These are phyloP conservation scores for Platyrinchus mystaceus DNA, from an alignment of 2,797 vertebrate species.

Conservation along the genomic window DNA sequence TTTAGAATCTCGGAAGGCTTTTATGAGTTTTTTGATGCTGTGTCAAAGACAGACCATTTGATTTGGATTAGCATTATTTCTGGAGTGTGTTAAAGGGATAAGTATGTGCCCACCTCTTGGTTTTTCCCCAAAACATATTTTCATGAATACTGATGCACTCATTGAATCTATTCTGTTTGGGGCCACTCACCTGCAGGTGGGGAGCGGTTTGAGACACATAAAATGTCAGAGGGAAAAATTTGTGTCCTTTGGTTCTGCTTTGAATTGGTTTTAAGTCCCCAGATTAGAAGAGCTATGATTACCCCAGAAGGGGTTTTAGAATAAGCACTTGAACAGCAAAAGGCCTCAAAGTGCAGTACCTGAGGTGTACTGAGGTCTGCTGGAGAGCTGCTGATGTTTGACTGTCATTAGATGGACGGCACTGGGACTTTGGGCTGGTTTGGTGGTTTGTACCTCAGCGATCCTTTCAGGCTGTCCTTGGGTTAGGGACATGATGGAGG, in stretches of 20 bases:
- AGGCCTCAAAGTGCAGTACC: neutral
- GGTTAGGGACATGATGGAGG: neutral
- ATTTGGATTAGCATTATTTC: neutral
- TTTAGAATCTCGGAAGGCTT: constrained; percentile 9
- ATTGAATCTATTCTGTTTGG: neutral
- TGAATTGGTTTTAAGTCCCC: neutral
- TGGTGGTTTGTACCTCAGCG: neutral
- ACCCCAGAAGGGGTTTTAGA: neutral
- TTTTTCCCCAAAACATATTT: neutral
- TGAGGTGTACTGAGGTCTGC: neutral
- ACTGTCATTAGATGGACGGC: neutral
- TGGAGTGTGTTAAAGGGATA: neutral
- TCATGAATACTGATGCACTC: neutral
- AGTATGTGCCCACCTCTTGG: neutral
- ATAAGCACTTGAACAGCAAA: neutral
- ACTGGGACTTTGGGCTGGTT: neutral
- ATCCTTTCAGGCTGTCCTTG: neutral
- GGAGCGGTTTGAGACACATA: neutral
- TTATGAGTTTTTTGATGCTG: constrained; percentile 15
- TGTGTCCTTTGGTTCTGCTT: neutral
- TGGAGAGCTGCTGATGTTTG: neutral
- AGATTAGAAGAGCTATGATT: neutral
- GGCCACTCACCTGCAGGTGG: neutral
- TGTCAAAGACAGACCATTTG: constrained; percentile 24
- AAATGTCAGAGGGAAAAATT: neutral